These are phyloP conservation scores for Oryzias melastigma DNA, from an alignment of 2,113 vertebrate genomes.

Conservation along the genomic window DNA sequence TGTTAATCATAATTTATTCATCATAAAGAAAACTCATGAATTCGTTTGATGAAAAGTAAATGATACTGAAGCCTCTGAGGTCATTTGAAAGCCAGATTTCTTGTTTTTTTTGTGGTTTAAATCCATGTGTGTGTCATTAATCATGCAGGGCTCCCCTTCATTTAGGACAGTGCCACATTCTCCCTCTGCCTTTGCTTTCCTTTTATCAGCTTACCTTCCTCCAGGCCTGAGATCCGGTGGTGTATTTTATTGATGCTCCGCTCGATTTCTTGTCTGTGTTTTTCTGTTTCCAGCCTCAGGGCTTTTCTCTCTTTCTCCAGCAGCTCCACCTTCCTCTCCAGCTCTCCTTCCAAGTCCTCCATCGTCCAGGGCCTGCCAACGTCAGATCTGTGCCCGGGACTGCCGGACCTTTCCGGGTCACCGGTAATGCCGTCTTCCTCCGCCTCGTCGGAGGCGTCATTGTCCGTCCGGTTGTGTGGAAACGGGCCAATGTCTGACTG, in stretches of 20 bases:
- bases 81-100: constrained; percentile 4
- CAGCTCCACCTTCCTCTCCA: constrained; percentile 88
- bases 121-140: not conserved
- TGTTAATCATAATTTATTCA: constrained; percentile 44
- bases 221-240: constrained; percentile 84
- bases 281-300: constrained; percentile 77
- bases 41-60: constrained; percentile 25
- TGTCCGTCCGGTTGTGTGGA: constrained; percentile 69
- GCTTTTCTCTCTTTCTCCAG: constrained; percentile 88
- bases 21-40: constrained; percentile 14
- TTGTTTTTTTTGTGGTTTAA: constrained; percentile 11
- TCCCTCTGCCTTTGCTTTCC: not conserved
- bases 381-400: constrained; percentile 38
- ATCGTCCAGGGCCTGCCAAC: constrained; percentile 75
- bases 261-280: constrained; percentile 85
- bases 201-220: constrained; percentile 80
- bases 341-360: constrained; percentile 90
- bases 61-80: constrained; percentile 23
- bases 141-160: not conserved
- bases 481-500: constrained; percentile 75
- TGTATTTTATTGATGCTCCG: constrained; percentile 84
- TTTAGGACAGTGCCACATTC: not conserved
- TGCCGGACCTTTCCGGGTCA: constrained; percentile 34
- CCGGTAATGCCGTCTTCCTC: constrained; percentile 18
- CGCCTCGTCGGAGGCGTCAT: constrained; percentile 18